phyloP scores from a whole-genome alignment of 1,140 invertebrate species.

The Dendroctonus ponderosae region DNA sequence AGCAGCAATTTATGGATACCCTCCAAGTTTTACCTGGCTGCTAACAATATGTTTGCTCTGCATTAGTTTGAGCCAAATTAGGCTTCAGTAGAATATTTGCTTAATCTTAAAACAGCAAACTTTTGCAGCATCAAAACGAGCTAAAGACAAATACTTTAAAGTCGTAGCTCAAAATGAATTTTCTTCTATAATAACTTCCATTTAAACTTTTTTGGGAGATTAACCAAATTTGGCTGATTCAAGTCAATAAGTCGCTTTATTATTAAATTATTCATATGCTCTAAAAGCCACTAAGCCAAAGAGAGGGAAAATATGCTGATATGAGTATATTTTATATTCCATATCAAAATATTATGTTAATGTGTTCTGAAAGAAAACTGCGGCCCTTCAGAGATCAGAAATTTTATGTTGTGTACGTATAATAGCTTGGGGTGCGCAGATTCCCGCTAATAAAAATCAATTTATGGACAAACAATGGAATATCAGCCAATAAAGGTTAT shows the following conservation, averaged over 20 bases:
- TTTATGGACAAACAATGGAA: no score
- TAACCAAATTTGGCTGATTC: no score
- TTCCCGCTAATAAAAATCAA: no score
- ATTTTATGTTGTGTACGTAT: constrained; percentile 25
- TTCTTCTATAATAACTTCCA: no score
- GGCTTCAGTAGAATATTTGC: no score
- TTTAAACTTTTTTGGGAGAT: no score
- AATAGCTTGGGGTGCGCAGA: not conserved
- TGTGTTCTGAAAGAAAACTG: constrained; percentile 13
- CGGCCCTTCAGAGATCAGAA: constrained; percentile 13
- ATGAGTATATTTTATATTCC: constrained; percentile 21
- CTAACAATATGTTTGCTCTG: no score
- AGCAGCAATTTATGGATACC: not conserved
- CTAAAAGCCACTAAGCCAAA: constrained; percentile 26
- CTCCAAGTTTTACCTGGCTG: not conserved
- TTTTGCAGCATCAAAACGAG: not conserved
- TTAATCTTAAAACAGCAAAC: not conserved
- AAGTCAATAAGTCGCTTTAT: not conserved
- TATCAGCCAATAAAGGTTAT: no score
- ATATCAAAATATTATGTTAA: constrained; percentile 31
- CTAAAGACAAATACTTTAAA: not conserved
- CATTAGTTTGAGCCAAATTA: no score
- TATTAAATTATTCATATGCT: constrained; percentile 32
- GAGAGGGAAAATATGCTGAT: constrained; percentile 23
- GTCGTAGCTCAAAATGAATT: no score